Evolutionary conservation across 64 coral and sea anemone genomes (phyloP).

Genomic region (Stichodactyla mertensii): DNA sequence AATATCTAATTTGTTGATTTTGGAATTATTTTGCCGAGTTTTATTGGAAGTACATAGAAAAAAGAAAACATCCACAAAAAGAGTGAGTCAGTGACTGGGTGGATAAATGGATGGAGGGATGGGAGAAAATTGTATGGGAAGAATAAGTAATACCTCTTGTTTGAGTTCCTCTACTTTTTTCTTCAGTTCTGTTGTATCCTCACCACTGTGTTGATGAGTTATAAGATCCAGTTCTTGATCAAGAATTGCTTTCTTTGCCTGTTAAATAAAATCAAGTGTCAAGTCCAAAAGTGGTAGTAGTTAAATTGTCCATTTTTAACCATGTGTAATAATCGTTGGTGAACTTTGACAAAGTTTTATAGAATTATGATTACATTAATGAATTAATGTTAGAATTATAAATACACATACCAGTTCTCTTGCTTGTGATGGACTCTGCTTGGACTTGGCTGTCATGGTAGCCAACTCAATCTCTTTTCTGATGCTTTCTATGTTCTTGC

Average conservation of each 20-base stretch:
- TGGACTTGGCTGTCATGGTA: slow-evolving; percentile 83
- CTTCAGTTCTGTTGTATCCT: slow-evolving; percentile 95
- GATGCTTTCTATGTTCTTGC: slow-evolving; percentile 67
- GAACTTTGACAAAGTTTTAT: no score
- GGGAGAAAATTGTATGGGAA: background rate
- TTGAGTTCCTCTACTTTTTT: slow-evolving; percentile 96
- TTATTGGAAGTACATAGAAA: no score
- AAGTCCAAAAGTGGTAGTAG: no score
- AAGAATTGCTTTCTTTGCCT: slow-evolving; percentile 96
- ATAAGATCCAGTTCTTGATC: slow-evolving; percentile 96
- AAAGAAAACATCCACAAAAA: background rate
- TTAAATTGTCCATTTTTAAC: no score
- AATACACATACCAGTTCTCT: slow-evolving; percentile 67
- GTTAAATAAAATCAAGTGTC: background rate
- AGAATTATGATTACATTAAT: no score
- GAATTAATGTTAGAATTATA: no score
- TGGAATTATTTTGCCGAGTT: no score
- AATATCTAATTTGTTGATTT: no score
- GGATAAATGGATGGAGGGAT: background rate
- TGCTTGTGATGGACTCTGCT: slow-evolving; percentile 87
- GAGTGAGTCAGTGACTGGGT: background rate
- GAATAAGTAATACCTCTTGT: slow-evolving; percentile 65
- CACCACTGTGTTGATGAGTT: slow-evolving; percentile 90
- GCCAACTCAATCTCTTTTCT: slow-evolving; percentile 91
- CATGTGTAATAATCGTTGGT: no score